Evolutionary conservation across 2,888 invertebrate species (phyloP), one percentile per base, ranked within the genome.

Genomic region (Frankliniella fusca): DNA sequence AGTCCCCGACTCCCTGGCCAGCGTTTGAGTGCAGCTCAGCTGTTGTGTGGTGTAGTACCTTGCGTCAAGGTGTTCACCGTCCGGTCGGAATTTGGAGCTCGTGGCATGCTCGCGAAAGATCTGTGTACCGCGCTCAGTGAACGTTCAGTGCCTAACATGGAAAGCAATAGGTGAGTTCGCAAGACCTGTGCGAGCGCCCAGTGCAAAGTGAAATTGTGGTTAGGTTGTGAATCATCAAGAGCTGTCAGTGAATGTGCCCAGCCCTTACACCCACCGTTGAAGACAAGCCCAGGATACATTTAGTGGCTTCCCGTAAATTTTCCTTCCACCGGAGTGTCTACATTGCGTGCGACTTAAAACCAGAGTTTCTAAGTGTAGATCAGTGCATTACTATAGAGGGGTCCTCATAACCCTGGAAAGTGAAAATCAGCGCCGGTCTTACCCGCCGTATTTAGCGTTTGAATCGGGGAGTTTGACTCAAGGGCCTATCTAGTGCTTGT

Each of bases 1-100:
- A 70, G 70, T 70, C 70, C 23, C 70, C 70, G 70, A 70, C 70
- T 70, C 70, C 70, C 70, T 70, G 23, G 70, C 70, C n/a, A 23
- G 70, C 70, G 70, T 70, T 70, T 70, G 70, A 70, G 70, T 70
- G 11, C 70, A 70, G 70, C 70, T 70, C 70, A 70, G 70, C 70
- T 70, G 70, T 70, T 70, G 70, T 70, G 70, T 70, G 70, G 70
- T 70, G 70, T 70, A 70, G 70, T 70, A 70, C 70, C 70, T 70
- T 70, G 70, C 23, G 70, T 23, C 8, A 70, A 23, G n/a, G 70
- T 23, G 70, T 23, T 23, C 11, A 23, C 70, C n/a, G 20, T 23
- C 70, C 70, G 11, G 23, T 70, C 70, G 11, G 70, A 70, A 23
- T 70, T 70, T 11, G 70, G 70, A 70, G 70, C 70, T 70, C 70